These are phyloP conservation scores for Orientallactaga sibirica DNA, from an alignment of 2,797 vertebrate genomes.

Conservation along the genomic window DNA sequence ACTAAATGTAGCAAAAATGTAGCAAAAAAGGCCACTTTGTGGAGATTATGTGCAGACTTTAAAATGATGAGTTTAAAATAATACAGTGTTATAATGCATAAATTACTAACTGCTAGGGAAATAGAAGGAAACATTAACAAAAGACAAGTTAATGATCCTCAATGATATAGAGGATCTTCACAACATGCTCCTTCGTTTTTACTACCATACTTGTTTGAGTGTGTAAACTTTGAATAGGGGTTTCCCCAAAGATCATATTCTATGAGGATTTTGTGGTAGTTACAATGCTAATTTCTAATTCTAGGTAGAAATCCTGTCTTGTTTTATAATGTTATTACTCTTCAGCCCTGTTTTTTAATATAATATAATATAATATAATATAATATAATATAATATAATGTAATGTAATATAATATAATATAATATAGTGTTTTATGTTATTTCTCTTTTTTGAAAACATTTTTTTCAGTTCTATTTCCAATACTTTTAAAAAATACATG, in stretches of 20 bases:
- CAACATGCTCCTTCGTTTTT: neutral
- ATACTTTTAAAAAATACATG: neutral
- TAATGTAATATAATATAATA: neutral
- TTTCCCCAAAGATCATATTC: neutral
- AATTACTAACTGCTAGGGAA: neutral
- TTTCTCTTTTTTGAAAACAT: neutral
- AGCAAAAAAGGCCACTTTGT: neutral
- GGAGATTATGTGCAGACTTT: neutral
- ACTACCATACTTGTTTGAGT: neutral
- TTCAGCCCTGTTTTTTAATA: neutral
- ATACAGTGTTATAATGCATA: neutral
- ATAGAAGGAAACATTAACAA: neutral
- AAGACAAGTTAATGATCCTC: neutral
- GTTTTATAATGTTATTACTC: neutral
- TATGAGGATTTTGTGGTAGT: neutral
- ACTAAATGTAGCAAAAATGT: neutral
- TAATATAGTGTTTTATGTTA: neutral
- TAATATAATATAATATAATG: neutral
- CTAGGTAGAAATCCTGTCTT: neutral
- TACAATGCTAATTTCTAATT: neutral
- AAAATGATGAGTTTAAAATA: neutral
- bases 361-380: neutral
- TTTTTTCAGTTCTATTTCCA: neutral
- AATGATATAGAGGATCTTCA: neutral
- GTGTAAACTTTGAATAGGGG: neutral